Evolutionary conservation across 2,113 vertebrate species (phyloP).

Genomic region (Syngnathus floridae): DNA sequence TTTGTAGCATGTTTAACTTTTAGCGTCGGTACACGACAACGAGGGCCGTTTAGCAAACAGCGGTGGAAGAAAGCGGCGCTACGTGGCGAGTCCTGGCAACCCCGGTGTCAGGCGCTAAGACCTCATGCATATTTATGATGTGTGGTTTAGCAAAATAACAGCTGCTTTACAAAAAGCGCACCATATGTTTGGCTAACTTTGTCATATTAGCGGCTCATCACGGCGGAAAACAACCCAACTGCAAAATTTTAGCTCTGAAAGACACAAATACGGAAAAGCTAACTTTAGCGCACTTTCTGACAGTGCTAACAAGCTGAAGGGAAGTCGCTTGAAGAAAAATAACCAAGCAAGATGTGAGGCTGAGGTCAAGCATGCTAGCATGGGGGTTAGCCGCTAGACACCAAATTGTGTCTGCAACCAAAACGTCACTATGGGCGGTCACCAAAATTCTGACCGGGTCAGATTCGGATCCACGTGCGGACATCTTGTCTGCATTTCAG

Average conservation of each 20-base stretch:
- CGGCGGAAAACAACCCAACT: slow-evolving; percentile 1
- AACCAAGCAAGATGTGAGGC: too few relatives aligned
- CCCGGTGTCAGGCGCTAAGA: slow-evolving; percentile 64
- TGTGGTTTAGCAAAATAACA: slow-evolving; percentile 70
- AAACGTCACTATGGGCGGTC: neutral
- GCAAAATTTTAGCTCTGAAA: neutral
- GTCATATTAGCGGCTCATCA: slow-evolving; percentile 46
- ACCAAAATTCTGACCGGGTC: neutral
- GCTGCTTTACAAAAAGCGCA: slow-evolving; percentile 65
- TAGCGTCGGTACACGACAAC: neutral
- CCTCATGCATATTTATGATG: slow-evolving; percentile 69
- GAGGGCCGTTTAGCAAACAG: neutral
- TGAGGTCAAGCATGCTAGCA: neutral
- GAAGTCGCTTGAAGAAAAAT: neutral
- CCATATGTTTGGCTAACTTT: slow-evolving; percentile 69
- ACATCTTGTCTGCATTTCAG: slow-evolving; percentile 12
- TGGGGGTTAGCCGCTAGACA: neutral
- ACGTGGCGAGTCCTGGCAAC: slow-evolving; percentile 41
- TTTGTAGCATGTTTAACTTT: neutral
- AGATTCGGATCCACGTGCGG: slow-evolving; percentile 3
- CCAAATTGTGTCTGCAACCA: neutral
- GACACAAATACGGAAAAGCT: neutral
- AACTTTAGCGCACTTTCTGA: neutral
- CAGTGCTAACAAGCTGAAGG: neutral
- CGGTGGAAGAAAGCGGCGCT: neutral